Percentiles rank a stretch among this genome's conserved stretches.
These are phyloP conservation scores for Anguilla anguilla DNA, from an alignment of 2,797 vertebrate species.

Conservation along the genomic window DNA sequence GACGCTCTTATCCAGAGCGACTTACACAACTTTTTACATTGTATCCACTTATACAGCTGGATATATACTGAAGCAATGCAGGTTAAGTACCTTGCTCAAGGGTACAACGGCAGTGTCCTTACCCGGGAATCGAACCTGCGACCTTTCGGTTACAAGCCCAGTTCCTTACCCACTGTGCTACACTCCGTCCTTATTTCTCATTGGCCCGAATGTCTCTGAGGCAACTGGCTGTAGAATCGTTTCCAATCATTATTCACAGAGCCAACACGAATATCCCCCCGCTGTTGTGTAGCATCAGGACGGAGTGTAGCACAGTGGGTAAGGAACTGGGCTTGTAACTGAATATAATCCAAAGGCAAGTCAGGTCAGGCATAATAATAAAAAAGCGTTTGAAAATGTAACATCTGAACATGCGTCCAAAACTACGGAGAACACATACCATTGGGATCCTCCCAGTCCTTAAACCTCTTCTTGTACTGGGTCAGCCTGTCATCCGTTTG, in stretches of 20 bases:
- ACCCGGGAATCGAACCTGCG: no score
- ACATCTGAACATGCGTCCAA: background rate
- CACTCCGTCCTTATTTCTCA: no score
- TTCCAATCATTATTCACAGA: background rate
- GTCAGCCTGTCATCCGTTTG: conserved; percentile 94
- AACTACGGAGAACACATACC: conserved; percentile 63
- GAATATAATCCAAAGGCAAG: background rate
- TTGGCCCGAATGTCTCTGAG: background rate
- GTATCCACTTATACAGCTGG: no score
- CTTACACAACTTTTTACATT: no score
- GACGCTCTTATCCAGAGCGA: no score
- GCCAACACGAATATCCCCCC: background rate
- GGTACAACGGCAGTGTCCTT: no score
- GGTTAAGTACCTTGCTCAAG: no score
- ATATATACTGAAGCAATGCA: no score
- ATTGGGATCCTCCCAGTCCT: conserved; percentile 98
- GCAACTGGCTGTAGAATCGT: background rate
- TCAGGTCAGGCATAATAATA: background rate
- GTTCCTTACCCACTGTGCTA: no score
- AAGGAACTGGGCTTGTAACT: no score
- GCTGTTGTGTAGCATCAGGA: background rate
- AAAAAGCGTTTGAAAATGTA: background rate
- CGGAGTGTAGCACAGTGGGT: no score
- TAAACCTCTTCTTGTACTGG: conserved; percentile 97
- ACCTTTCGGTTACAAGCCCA: no score